These are phyloP conservation scores for Junco hyemalis DNA, from an alignment of 2,113 vertebrate genomes.

Conservation along the genomic window DNA sequence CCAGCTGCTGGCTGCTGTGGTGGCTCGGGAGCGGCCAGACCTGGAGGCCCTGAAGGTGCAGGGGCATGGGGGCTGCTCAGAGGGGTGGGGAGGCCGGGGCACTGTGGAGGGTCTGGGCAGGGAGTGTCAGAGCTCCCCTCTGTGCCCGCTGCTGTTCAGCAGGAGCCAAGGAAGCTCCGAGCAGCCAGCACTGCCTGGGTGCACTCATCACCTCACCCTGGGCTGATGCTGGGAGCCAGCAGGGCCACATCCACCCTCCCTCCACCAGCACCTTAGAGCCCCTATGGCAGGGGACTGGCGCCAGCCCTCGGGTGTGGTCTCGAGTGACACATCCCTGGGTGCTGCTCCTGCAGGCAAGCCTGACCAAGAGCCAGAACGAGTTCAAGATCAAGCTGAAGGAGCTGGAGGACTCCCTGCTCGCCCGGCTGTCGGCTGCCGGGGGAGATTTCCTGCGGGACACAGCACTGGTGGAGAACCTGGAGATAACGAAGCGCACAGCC, in stretches of 20 bases:
- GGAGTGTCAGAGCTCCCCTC: not conserved
- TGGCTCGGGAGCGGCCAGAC: slow-evolving; percentile 76
- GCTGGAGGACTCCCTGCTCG: slow-evolving; percentile 76
- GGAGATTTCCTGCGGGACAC: slow-evolving; percentile 76
- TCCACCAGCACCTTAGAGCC: not conserved
- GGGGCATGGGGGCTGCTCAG: not conserved
- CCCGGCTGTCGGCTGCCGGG: slow-evolving; percentile 66
- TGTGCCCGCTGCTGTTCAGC: not conserved
- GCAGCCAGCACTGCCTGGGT: accelerated
- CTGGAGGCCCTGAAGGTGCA: slow-evolving; percentile 76
- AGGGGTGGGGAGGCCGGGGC: not conserved
- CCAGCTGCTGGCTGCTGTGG: slow-evolving; percentile 77
- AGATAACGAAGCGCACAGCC: slow-evolving; percentile 75
- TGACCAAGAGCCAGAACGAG: slow-evolving; percentile 78
- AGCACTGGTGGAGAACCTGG: slow-evolving; percentile 75
- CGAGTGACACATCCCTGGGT: accelerated
- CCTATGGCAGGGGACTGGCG: accelerated
- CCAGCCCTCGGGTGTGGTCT: not conserved
- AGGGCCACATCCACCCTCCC: not conserved
- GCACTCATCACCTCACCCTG: accelerated
- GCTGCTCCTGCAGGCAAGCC: slow-evolving; percentile 55
- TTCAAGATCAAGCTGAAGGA: slow-evolving; percentile 79
- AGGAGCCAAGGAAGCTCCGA: accelerated
- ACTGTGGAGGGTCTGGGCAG: not conserved
- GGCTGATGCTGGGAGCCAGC: not conserved